phyloP scores from a whole-genome alignment of 2,113 vertebrate genomes.

The Mesembrinibis cayennensis region DNA sequence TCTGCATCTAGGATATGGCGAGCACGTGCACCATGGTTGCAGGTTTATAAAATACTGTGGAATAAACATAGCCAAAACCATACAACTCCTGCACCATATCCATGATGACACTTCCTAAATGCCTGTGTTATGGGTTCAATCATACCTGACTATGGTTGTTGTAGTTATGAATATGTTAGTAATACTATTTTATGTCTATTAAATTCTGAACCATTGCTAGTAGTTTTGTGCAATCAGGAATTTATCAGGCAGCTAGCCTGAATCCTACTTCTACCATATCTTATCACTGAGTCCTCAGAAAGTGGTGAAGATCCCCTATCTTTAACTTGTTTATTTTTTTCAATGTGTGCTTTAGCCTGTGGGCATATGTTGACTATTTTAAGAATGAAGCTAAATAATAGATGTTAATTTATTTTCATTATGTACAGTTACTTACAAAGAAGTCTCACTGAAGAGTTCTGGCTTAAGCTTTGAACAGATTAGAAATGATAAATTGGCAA shows the following conservation, averaged over 20 bases:
- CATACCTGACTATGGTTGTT: neutral
- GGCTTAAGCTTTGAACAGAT: constrained; percentile 24
- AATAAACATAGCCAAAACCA: neutral
- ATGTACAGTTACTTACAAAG: neutral
- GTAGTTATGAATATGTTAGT: neutral
- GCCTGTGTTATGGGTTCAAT: accelerated
- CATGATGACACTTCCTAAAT: neutral
- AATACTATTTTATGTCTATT: neutral
- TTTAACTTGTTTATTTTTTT: neutral
- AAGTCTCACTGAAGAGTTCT: constrained; percentile 22
- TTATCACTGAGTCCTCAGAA: neutral
- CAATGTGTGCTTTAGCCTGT: neutral
- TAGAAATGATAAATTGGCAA: constrained; percentile 29
- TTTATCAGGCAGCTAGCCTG: neutral
- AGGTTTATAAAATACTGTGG: neutral
- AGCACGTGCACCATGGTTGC: neutral
- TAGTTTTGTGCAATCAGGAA: neutral
- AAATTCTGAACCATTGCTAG: neutral
- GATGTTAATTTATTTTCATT: constrained; percentile 50
- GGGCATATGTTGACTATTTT: neutral
- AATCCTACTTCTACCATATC: neutral
- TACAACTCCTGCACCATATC: neutral
- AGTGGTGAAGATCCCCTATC: neutral
- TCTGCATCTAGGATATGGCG: neutral
- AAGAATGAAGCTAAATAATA: constrained; percentile 26